Evolutionary conservation across 2,888 invertebrate genomes (phyloP).

Genomic region (Campoplex capitator): DNA sequence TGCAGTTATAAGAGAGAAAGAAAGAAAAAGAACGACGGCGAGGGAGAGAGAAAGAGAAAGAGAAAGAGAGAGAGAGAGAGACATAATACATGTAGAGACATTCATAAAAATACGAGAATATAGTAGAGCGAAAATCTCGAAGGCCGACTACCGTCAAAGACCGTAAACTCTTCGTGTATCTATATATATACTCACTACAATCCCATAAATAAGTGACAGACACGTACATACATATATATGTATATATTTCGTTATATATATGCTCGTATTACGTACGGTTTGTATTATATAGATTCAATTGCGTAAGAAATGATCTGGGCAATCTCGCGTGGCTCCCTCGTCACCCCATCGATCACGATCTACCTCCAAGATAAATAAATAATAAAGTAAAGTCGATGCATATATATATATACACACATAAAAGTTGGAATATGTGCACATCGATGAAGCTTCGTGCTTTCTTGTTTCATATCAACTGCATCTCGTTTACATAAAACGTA

Average conservation of each 20-base stretch:
- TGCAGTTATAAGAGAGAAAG: conserved; percentile 34
- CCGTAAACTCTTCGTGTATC: conserved; percentile 18
- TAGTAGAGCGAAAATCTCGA: conserved; percentile 51
- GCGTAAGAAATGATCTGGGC: conserved; percentile 60
- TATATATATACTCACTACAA: background rate
- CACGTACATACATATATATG: conserved; percentile 10
- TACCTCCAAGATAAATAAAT: conserved; percentile 60
- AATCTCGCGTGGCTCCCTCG: conserved; percentile 57
- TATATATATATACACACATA: background rate
- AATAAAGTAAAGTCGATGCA: conserved; percentile 57
- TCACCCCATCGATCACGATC: conserved; percentile 66
- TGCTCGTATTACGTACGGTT: background rate
- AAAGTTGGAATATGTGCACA: background rate
- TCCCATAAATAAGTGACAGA: conserved; percentile 62
- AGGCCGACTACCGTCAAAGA: conserved; percentile 45
- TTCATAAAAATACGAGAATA: conserved; percentile 32
- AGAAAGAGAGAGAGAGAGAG: background rate
- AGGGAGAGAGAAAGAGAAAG: conserved; percentile 5
- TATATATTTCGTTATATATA: conserved; percentile 5
- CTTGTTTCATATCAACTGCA: conserved; percentile 28
- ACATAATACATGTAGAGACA: background rate
- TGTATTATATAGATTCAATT: conserved; percentile 45
- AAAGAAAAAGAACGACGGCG: background rate
- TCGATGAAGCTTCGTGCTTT: conserved; percentile 30
- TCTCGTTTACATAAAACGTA: conserved; percentile 30